Evolutionary conservation across 1,140 invertebrate genomes (phyloP).

Genomic region (Augochlora pura): DNA sequence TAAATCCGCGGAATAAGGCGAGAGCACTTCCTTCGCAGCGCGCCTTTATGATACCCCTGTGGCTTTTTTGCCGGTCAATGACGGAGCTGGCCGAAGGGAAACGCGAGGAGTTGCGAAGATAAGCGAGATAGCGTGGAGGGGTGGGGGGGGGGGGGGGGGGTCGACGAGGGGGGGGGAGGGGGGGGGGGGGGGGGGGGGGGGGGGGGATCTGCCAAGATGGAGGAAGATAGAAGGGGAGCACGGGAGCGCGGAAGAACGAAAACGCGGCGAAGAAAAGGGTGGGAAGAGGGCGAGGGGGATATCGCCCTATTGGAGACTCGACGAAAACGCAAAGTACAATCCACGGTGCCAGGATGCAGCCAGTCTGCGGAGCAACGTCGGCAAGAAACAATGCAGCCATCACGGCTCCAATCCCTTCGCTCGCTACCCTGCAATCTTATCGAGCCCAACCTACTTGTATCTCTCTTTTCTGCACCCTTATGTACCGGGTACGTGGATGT

Average conservation of each 20-base stretch:
- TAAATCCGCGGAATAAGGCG: constrained; percentile 52
- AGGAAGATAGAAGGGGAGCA: background rate
- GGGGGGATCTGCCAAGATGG: no score
- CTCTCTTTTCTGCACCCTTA: constrained; percentile 15
- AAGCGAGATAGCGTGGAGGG: constrained; percentile 9
- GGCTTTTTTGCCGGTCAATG: constrained; percentile 59
- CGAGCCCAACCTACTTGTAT: constrained; percentile 45
- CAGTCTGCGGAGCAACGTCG: constrained; percentile 69
- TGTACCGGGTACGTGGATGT: background rate
- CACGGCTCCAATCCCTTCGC: constrained; percentile 59
- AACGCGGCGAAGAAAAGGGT: constrained; percentile 22
- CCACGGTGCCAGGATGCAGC: constrained; percentile 60
- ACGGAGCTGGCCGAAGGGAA: background rate
- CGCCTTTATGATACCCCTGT: constrained; percentile 54
- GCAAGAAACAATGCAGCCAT: constrained; percentile 76
- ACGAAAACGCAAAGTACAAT: constrained; percentile 73
- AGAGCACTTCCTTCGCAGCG: constrained; percentile 20
- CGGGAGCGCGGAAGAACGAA: background rate
- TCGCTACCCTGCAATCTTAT: constrained; percentile 58
- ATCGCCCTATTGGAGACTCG: constrained; percentile 66
- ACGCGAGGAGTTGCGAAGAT: background rate
- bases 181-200: no score
- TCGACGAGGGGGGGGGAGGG: no score
- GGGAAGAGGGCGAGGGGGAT: constrained; percentile 26
- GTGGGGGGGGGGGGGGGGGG: no score